These are phyloP conservation scores for Germaria angustata DNA, from an alignment of 2,888 invertebrate genomes.

Conservation along the genomic window DNA sequence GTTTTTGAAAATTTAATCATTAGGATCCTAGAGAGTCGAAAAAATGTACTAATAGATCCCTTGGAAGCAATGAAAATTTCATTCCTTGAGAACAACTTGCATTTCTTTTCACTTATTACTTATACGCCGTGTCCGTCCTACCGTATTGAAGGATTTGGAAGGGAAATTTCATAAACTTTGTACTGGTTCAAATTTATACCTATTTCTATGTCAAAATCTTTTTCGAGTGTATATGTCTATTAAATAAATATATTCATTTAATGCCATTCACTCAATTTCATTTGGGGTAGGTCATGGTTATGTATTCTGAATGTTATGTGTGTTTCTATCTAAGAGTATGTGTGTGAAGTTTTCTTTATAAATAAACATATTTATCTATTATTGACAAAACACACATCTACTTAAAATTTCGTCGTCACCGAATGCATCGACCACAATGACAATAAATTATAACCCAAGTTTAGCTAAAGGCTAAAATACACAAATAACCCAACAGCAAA, in stretches of 20 bases:
- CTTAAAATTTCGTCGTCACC: conserved; percentile 56
- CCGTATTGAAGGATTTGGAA: too few relatives aligned
- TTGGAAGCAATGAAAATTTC: too few relatives aligned
- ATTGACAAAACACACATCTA: conserved; percentile 37
- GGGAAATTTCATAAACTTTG: too few relatives aligned
- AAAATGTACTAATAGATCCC: too few relatives aligned
- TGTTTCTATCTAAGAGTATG: not conserved
- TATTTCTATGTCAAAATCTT: not conserved
- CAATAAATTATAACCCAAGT: conserved; percentile 62
- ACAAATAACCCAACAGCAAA: conserved; percentile 33
- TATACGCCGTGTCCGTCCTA: too few relatives aligned
- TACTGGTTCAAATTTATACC: too few relatives aligned
- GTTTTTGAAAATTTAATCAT: too few relatives aligned
- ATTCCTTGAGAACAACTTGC: too few relatives aligned
- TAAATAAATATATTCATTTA: conserved; percentile 10
- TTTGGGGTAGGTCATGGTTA: conserved; percentile 41
- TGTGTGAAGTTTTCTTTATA: not conserved
- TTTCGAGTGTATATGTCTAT: not conserved
- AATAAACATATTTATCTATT: conserved; percentile 37
- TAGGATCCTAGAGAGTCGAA: too few relatives aligned
- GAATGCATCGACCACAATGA: conserved; percentile 51
- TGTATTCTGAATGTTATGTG: not conserved
- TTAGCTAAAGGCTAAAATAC: conserved; percentile 52
- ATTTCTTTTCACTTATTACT: too few relatives aligned
- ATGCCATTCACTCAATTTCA: conserved; percentile 19